Evolutionary conservation across 1,140 invertebrate species (phyloP), one percentile per base, ranked within the genome.

Genomic region (Drosophila arizonae): DNA sequence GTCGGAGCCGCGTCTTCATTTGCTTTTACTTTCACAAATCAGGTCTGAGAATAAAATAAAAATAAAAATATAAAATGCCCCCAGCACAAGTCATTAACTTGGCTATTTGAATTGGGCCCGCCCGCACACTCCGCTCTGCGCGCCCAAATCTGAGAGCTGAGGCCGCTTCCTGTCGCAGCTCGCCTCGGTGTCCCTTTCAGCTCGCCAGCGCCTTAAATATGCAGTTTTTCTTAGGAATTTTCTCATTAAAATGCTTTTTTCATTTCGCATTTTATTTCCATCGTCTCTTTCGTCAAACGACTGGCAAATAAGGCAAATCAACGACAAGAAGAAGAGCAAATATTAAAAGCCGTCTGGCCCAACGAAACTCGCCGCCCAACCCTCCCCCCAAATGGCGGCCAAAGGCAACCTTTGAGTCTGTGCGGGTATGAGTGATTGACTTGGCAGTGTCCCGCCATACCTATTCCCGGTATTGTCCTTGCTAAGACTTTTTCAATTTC

Each of bases 181-280:
- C 58, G 52, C 54, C 57, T 3, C 61, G 10, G 24, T 43, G 63
- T 30, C 62, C 26, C 63, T 73, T 64, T 56, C 21, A 24, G 50
- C 54, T 57, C n/a, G 50, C 70, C 76, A 80, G 84, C 15, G 50
- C 70, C 76, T 84, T 88, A 88, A 87, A 84, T 88, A 88, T 87
- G 84, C 84, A 87, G 84, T 84, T 88, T 36, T 88, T 80, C 77
- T 87, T 80, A 84, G 73, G 84, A 87, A 87, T 88, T 87, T 87
- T 84, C 79, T 87, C 84, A 88, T 87, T 87, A 88, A 84, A 87
- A 88, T 55, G 65, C 33, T 61, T 43, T 65, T 70, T 58, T n/a
- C 28, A 48, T 60, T 60, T 60, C 24, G 28, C 43, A 48, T 65
- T 84, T 72, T 77, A 54, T 75, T 50, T 56, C 65, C 57, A 9